These are phyloP conservation scores for Caerostris darwini DNA, from an alignment of 1,140 invertebrate genomes.

Conservation along the genomic window DNA sequence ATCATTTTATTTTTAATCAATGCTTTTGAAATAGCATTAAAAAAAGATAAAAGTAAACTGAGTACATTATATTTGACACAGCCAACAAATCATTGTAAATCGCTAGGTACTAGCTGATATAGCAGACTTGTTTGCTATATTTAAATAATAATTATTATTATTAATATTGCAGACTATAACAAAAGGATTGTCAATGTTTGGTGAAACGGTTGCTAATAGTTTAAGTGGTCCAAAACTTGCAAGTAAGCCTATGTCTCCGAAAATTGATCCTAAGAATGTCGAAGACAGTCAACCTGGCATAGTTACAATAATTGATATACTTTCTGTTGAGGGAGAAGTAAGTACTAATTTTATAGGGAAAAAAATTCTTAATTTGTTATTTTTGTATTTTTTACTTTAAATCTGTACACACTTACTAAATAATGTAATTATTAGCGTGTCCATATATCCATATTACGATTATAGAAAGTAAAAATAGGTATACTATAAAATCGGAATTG, in stretches of 20 bases:
- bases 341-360: not conserved
- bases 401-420: too few species aligned
- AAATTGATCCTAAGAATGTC: slow-evolving; percentile 80
- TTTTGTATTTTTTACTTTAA: not conserved
- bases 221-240: slow-evolving; percentile 86
- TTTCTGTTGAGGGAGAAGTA: slow-evolving; percentile 80
- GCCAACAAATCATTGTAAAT: too few species aligned
- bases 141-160: not conserved
- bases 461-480: too few species aligned
- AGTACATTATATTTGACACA: too few species aligned
- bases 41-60: too few species aligned
- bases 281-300: slow-evolving; percentile 88
- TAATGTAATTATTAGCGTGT: too few species aligned
- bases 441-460: too few species aligned
- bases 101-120: too few species aligned
- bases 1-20: too few species aligned
- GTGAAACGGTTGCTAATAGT: slow-evolving; percentile 96
- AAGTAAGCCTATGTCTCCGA: slow-evolving; percentile 78
- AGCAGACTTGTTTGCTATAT: not conserved
- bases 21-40: too few species aligned
- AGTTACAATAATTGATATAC: slow-evolving; percentile 93
- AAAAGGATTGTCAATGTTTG: slow-evolving; percentile 87
- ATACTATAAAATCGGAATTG: too few species aligned
- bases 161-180: slow-evolving; percentile 61
- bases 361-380: not conserved